Evolutionary conservation across 2,888 invertebrate genomes (phyloP), one percentile per base, ranked within the genome.

Genomic region (Drosophila niveifrons): DNA sequence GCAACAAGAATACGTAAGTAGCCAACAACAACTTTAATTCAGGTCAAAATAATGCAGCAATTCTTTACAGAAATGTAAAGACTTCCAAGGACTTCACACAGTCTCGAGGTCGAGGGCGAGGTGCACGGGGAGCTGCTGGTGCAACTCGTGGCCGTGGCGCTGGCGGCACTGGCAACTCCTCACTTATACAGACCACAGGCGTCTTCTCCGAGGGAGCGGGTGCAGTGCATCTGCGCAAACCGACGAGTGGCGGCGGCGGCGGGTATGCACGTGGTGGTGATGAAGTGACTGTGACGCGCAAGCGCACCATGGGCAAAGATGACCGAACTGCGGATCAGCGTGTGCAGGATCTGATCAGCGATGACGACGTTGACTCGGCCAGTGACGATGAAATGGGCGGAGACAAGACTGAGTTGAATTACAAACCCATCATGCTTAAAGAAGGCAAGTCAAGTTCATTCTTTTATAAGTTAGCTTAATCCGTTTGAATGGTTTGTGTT

Each of bases 1-100:
- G 95, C 57, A 94, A 94, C 88, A 95, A 94, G 89, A 94, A 93
- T 79, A 70, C 88, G 92, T 92, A 76, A 91, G 92, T 52, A 91
- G 89, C 13, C 41, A 11, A 8, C 0, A 51, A 7, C 0, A 0
- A 9, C 23, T 23, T 23, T 23, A 0, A 3, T 46, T 0, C 1
- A 0, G 17, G 6, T 17, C 0, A 6, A 10, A 29, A 0, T 55
- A 15, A 52, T 17, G 1, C 0, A 6, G 11, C 8, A 61, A 0
- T 11, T 10, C 7, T 23, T 87, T 17, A 88, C 55, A 92, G 92
- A 10, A 92, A 91, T 77, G 92, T 92, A 0, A 92, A 92, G 76
- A 92, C 92, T 0, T 91, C 92, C 1, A 91, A 91, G 70, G 92
- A 92, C 67, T 90, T 90, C 8, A 90, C 91, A 7, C 70, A 81